Conservation (phyloP, 1,140 invertebrate genomes). For the Drosophila pallidifrons region DNA sequence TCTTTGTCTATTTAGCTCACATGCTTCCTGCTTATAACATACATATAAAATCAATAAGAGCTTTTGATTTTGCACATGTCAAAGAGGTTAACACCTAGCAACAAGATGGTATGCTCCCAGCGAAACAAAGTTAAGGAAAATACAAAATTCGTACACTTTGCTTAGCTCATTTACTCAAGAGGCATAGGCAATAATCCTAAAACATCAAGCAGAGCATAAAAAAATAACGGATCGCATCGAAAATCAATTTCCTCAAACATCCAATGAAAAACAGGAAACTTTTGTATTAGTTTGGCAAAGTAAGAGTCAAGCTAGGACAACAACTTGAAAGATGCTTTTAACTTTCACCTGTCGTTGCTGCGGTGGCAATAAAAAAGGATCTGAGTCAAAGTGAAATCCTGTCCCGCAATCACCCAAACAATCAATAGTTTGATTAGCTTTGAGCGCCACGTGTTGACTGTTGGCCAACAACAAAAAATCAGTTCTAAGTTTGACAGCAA, state of each 20-base stretch:
- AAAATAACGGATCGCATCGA: slow-evolving; percentile 50
- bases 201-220: slow-evolving; percentile 12
- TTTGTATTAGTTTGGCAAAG: slow-evolving; percentile 64
- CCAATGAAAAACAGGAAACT: slow-evolving; percentile 72
- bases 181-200: not conserved
- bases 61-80: slow-evolving; percentile 60
- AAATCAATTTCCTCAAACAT: slow-evolving; percentile 76
- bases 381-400: slow-evolving; percentile 51
- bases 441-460: slow-evolving; percentile 73
- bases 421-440: slow-evolving; percentile 81
- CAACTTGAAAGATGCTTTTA: slow-evolving; percentile 55
- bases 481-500: slow-evolving; percentile 47
- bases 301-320: slow-evolving; percentile 63
- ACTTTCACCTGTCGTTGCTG: slow-evolving; percentile 69
- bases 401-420: slow-evolving; percentile 75
- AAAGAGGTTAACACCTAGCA: slow-evolving; percentile 71
- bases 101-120: slow-evolving; percentile 11
- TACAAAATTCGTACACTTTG: too few relatives aligned
- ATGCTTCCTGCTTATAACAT: too few relatives aligned
- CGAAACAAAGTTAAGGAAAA: not conserved
- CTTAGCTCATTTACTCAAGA: too few relatives aligned
- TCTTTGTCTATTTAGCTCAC: too few relatives aligned
- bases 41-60: slow-evolving; percentile 56
- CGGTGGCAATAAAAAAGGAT: slow-evolving; percentile 59
- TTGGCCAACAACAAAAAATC: slow-evolving; percentile 46